These are phyloP conservation scores for Synanthedon formicaeformis DNA, from an alignment of 2,888 invertebrate species.

Conservation along the genomic window DNA sequence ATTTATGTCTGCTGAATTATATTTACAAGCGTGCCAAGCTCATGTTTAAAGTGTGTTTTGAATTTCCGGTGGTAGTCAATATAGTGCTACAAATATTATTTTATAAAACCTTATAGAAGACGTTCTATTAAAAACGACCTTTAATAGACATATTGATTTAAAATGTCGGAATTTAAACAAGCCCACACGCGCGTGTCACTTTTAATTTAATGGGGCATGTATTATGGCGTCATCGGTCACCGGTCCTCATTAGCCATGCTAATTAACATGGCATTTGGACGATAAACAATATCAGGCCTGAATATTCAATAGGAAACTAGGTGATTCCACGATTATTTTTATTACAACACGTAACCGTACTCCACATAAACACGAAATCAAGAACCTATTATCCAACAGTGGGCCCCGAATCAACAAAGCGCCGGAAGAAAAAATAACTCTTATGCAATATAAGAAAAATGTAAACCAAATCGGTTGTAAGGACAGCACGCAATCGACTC, in stretches of 20 bases:
- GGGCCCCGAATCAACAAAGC: background rate
- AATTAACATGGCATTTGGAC: conserved; percentile 12
- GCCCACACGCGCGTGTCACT: conserved; percentile 12
- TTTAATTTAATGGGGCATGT: conserved; percentile 24
- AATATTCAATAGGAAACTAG: conserved; percentile 6
- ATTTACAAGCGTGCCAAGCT: too few relatives aligned
- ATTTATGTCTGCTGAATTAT: too few relatives aligned
- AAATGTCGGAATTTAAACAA: conserved; percentile 22
- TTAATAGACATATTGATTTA: conserved; percentile 1
- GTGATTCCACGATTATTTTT: conserved; percentile 1
- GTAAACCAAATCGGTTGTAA: conserved; percentile 8
- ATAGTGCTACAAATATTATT: too few relatives aligned
- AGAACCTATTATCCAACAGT: background rate
- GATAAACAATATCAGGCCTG: conserved; percentile 25
- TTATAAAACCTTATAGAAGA: too few relatives aligned
- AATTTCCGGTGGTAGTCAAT: too few relatives aligned
- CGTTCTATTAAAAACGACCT: too few relatives aligned
- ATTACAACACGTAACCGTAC: background rate
- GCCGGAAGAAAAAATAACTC: conserved; percentile 2
- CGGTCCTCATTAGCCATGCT: conserved; percentile 12
- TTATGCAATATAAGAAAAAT: background rate
- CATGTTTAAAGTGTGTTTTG: too few relatives aligned
- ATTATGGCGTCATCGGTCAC: conserved; percentile 17
- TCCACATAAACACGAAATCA: background rate
- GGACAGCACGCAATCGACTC: conserved; percentile 19